Conservation (phyloP, 1,140 invertebrate species). For the Branchinecta lindahli region DNA sequence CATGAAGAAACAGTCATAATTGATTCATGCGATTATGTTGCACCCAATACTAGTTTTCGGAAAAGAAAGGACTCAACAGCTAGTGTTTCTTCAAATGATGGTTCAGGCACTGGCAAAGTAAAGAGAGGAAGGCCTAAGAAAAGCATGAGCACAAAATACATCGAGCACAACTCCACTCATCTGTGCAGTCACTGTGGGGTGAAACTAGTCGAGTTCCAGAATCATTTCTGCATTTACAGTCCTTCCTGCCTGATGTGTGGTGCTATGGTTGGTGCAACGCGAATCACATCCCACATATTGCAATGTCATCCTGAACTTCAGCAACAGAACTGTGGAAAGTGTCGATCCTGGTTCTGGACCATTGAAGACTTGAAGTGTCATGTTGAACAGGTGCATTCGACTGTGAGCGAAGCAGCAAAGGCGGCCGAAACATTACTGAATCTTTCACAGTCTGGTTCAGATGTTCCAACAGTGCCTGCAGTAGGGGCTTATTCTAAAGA, state of each 20-base stretch:
- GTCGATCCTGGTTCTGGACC: neutral
- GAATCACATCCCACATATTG: neutral
- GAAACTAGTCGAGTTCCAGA: neutral
- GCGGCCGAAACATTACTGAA: neutral
- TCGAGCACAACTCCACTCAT: conserved; percentile 1
- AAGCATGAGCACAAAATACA: conserved; percentile 1
- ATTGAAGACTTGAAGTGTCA: neutral
- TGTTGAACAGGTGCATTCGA: conserved; percentile 2
- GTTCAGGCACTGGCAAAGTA: neutral
- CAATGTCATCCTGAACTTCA: neutral
- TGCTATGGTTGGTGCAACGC: neutral
- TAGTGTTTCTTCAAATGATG: no score
- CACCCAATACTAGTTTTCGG: no score
- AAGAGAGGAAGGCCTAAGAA: neutral
- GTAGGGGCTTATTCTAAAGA: neutral
- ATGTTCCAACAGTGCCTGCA: neutral
- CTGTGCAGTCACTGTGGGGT: neutral
- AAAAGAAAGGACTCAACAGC: no score
- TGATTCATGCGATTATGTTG: no score
- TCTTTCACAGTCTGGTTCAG: neutral
- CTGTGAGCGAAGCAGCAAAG: neutral
- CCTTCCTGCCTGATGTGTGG: neutral
- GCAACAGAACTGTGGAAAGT: neutral
- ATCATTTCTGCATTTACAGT: neutral
- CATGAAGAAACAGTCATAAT: no score